phyloP scores from a whole-genome alignment of 2,113 vertebrate genomes.

The Silurus glanis region DNA sequence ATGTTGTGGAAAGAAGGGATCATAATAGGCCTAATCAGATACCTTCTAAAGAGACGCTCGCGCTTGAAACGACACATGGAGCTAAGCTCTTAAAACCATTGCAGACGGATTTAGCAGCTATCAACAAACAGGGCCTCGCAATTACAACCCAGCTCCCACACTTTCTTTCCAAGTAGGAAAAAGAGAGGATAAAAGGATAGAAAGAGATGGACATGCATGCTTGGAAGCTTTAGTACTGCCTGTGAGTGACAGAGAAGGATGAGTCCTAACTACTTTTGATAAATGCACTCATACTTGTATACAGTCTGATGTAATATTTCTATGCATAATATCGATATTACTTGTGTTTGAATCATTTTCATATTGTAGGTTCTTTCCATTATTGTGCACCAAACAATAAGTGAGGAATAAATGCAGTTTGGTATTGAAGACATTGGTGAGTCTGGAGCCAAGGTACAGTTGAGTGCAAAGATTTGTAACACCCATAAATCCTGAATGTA shows the following conservation, averaged over 20 bases:
- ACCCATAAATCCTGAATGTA: background rate
- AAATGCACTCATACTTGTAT: too few relatives aligned
- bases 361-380: background rate
- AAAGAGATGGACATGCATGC: slow-evolving; percentile 56
- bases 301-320: background rate
- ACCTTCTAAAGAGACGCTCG: background rate
- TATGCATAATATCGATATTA: background rate
- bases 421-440: background rate
- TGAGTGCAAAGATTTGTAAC: background rate
- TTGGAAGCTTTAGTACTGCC: slow-evolving; percentile 64
- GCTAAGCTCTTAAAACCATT: slow-evolving; percentile 18
- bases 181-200: slow-evolving; percentile 47
- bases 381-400: background rate
- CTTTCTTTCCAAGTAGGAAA: slow-evolving; percentile 5
- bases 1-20: slow-evolving; percentile 9
- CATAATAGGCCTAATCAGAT: background rate
- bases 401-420: background rate
- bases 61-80: background rate
- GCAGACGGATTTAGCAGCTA: slow-evolving; percentile 1
- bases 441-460: background rate
- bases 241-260: slow-evolving; percentile 56
- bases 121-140: slow-evolving; percentile 5
- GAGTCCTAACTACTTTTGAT: background rate
- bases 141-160: background rate
- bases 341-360: background rate